Evolutionary conservation across 2,888 invertebrate species (phyloP).

Genomic region (Crocallis elinguaria): DNA sequence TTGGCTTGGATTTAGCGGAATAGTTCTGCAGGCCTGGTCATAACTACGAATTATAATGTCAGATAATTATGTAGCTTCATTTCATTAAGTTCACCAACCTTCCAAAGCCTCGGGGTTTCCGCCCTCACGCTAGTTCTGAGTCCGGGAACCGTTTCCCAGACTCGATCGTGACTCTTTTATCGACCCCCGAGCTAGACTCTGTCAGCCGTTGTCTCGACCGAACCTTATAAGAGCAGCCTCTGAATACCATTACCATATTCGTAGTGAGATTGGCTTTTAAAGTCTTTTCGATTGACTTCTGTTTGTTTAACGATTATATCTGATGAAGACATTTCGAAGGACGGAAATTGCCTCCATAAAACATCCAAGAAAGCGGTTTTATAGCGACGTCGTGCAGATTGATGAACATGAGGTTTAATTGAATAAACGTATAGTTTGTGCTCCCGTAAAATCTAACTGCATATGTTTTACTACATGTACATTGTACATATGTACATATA

Average conservation of each 20-base stretch:
- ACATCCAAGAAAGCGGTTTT: not conserved
- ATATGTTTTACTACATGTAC: not conserved
- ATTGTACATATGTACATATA: too few relatives aligned
- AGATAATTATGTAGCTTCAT: not conserved
- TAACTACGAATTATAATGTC: not conserved
- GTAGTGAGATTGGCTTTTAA: too few relatives aligned
- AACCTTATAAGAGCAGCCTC: constrained; percentile 5
- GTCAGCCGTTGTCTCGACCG: not conserved
- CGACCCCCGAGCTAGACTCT: constrained; percentile 13
- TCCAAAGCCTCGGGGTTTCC: constrained; percentile 26
- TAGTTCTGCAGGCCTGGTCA: not conserved
- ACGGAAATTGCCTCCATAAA: constrained; percentile 14
- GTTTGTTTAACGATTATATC: constrained; percentile 4
- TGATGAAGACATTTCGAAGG: constrained; percentile 12
- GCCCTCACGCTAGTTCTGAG: constrained; percentile 9
- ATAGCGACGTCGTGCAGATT: constrained; percentile 5
- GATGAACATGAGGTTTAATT: constrained; percentile 7
- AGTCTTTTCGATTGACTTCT: constrained; percentile 13
- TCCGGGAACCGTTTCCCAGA: constrained; percentile 28
- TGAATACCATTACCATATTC: constrained; percentile 13
- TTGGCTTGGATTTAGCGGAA: too few relatives aligned
- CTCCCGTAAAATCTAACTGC: not conserved
- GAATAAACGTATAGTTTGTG: not conserved
- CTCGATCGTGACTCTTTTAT: constrained; percentile 33
- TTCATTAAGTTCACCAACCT: constrained; percentile 30